phyloP scores from a whole-genome alignment of 2,113 vertebrate species.

The Antechinus flavipes region DNA sequence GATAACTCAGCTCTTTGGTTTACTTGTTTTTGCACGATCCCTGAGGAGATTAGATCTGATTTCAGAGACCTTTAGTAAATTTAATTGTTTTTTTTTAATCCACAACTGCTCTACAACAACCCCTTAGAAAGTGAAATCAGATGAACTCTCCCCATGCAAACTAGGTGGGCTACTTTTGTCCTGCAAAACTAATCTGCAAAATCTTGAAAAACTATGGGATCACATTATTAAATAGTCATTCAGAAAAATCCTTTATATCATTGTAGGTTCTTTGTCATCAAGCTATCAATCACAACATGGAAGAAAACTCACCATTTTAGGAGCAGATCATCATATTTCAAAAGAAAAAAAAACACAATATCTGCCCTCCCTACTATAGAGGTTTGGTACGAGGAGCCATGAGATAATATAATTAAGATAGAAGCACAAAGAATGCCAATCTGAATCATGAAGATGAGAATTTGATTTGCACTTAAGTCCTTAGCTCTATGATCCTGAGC shows the following conservation, averaged over 20 bases:
- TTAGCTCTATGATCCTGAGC: neutral
- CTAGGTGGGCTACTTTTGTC: neutral
- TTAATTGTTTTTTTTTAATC: slow-evolving; percentile 77
- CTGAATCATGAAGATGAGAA: neutral
- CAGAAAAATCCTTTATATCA: neutral
- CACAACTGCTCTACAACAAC: slow-evolving; percentile 62
- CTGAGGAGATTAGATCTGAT: slow-evolving; percentile 77
- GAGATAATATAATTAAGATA: neutral
- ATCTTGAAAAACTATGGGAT: neutral
- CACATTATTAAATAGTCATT: rapidly evolving
- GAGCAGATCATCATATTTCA: neutral
- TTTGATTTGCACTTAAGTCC: neutral
- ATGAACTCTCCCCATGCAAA: neutral
- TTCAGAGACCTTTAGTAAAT: slow-evolving; percentile 78
- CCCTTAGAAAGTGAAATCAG: slow-evolving; percentile 54
- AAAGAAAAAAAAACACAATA: neutral
- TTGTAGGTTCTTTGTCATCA: neutral
- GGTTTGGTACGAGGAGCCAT: neutral
- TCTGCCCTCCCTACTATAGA: neutral
- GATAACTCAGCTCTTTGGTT: slow-evolving; percentile 78
- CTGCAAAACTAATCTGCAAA: neutral
- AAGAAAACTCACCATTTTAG: neutral
- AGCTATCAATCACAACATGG: neutral
- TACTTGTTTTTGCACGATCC: slow-evolving; percentile 75
- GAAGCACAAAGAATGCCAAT: neutral